These are phyloP conservation scores for Hestina assimilis DNA, from an alignment of 1,140 invertebrate species.

Conservation along the genomic window DNA sequence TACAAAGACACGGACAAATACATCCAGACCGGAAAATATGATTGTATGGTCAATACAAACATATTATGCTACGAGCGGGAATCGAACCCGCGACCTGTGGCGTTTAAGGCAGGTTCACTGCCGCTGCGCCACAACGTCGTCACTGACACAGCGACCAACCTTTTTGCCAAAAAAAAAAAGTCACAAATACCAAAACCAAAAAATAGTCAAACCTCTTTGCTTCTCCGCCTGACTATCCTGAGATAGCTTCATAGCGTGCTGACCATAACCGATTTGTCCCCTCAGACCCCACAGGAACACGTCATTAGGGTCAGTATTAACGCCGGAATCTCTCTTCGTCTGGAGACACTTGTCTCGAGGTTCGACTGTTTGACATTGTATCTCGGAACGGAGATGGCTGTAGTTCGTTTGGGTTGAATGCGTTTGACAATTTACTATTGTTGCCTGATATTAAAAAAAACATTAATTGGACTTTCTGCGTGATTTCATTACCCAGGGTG, in stretches of 20 bases:
- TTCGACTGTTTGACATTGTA: slow-evolving; percentile 77
- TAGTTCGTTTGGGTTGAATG: slow-evolving; percentile 81
- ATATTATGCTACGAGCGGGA: no score
- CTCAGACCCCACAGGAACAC: slow-evolving; percentile 79
- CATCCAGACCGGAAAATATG: no score
- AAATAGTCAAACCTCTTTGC: slow-evolving; percentile 32
- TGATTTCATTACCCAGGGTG: no score
- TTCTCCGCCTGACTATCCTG: slow-evolving; percentile 23
- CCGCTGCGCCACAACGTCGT: no score
- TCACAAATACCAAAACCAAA: background rate
- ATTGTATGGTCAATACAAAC: no score
- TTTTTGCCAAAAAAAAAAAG: no score
- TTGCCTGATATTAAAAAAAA: slow-evolving; percentile 68
- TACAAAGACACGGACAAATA: no score
- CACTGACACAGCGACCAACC: no score
- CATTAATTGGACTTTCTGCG: no score
- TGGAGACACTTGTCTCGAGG: slow-evolving; percentile 74
- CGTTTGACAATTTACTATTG: slow-evolving; percentile 79
- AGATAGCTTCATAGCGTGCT: slow-evolving; percentile 42
- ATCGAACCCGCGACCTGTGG: no score
- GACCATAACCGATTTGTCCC: slow-evolving; percentile 70
- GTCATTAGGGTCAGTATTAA: slow-evolving; percentile 74
- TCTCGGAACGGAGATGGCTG: slow-evolving; percentile 75
- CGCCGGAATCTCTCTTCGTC: slow-evolving; percentile 77
- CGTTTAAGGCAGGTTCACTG: no score